Evolutionary conservation across 2,888 invertebrate genomes (phyloP).

Genomic region (Eupithecia exiguata): DNA sequence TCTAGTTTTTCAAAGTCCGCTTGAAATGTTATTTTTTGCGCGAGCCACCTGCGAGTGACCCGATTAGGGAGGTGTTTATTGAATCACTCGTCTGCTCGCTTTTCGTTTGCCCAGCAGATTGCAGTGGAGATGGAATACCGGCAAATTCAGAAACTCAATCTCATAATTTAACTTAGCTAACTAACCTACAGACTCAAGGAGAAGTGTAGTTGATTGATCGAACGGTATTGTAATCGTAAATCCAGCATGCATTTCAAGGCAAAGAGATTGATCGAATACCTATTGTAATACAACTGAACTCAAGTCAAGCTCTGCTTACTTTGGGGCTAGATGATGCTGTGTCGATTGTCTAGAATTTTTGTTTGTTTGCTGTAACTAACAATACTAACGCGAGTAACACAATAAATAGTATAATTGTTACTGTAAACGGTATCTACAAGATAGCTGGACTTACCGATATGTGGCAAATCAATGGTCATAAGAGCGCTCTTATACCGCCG

Average conservation of each 20-base stretch:
- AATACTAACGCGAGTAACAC: no score
- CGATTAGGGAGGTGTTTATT: slow-evolving; percentile 79
- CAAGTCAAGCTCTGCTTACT: neutral
- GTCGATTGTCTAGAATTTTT: neutral
- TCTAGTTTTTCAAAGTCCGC: neutral
- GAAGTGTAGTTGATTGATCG: neutral
- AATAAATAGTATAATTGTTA: no score
- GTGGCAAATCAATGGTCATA: neutral
- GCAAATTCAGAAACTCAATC: slow-evolving; percentile 55
- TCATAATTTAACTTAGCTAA: slow-evolving; percentile 43
- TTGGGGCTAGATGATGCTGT: neutral
- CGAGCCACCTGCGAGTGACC: slow-evolving; percentile 64
- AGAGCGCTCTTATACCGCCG: no score
- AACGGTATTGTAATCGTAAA: neutral
- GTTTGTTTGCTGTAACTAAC: no score
- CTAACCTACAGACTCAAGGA: neutral
- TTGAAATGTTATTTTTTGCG: slow-evolving; percentile 62
- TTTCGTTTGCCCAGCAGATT: slow-evolving; percentile 73
- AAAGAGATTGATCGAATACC: neutral
- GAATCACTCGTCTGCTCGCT: slow-evolving; percentile 75
- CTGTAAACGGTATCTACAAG: no score
- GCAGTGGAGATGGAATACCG: slow-evolving; percentile 63
- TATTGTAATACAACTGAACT: neutral
- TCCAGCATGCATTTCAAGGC: neutral
- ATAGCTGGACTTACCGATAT: neutral